Evolutionary conservation across 2,113 vertebrate species (phyloP).

Genomic region (Etheostoma spectabile): DNA sequence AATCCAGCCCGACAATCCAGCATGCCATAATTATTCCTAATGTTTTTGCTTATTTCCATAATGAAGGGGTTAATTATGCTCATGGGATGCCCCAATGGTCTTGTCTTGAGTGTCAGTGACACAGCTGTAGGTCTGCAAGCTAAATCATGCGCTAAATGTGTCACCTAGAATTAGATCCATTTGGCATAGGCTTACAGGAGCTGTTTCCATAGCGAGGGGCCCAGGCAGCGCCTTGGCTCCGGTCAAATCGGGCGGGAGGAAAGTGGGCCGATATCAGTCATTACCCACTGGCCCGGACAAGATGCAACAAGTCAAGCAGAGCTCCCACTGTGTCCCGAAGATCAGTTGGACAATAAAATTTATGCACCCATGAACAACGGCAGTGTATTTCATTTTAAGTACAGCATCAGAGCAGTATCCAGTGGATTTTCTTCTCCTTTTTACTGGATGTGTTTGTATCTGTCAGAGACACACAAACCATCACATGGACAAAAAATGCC

Average conservation of each 20-base stretch:
- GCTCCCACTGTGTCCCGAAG: conserved; percentile 63
- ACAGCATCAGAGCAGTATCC: conserved; percentile 13
- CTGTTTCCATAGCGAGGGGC: conserved; percentile 61
- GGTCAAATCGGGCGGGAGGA: conserved; percentile 56
- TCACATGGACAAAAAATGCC: background rate
- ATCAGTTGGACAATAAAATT: conserved; percentile 63
- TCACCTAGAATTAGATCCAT: conserved; percentile 83
- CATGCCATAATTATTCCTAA: conserved; percentile 65
- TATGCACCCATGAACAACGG: conserved; percentile 45
- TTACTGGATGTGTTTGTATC: conserved; percentile 11
- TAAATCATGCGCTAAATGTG: conserved; percentile 87
- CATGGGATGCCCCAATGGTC: conserved; percentile 76
- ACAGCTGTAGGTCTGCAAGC: conserved; percentile 86
- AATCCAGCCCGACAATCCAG: conserved; percentile 50
- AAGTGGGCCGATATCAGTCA: conserved; percentile 53
- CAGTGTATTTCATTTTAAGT: conserved; percentile 54
- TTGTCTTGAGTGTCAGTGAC: conserved; percentile 85
- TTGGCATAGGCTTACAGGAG: conserved; percentile 56
- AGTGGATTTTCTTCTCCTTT: background rate
- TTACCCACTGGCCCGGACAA: conserved; percentile 64
- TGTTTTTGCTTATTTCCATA: conserved; percentile 77
- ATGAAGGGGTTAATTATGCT: conserved; percentile 84
- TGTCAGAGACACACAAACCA: conserved; percentile 7
- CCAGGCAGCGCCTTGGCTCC: conserved; percentile 69
- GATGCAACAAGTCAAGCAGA: conserved; percentile 74